Conservation (phyloP, 1,140 invertebrate genomes). For the Thalassaphorura encarpata region DNA sequence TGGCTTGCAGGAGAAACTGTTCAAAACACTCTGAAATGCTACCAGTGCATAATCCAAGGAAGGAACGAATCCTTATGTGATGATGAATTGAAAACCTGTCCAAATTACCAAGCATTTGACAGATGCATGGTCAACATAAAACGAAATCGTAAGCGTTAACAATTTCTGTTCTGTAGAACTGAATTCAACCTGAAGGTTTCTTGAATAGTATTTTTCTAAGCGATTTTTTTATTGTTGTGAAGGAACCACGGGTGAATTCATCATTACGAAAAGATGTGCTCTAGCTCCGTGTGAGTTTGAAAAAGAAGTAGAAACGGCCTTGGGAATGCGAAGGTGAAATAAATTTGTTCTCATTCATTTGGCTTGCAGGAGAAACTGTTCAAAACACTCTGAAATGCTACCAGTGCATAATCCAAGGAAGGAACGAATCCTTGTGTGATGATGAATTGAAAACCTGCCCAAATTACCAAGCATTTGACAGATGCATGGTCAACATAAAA, state of each 20-base stretch:
- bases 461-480: constrained; percentile 38
- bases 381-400: constrained; percentile 41
- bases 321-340: no score
- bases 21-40: constrained; percentile 40
- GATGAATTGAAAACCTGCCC: constrained; percentile 40
- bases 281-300: constrained; percentile 44
- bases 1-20: constrained; percentile 16
- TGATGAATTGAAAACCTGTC: constrained; percentile 39
- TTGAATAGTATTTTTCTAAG: constrained; percentile 4
- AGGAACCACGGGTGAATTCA: constrained; percentile 34
- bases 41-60: constrained; percentile 39
- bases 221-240: constrained; percentile 36
- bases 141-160: constrained; percentile 40
- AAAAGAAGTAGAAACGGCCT: constrained; percentile 36
- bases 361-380: constrained; percentile 15
- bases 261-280: constrained; percentile 43
- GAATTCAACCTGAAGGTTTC: background rate
- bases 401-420: constrained; percentile 38
- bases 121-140: constrained; percentile 43
- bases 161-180: background rate
- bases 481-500: constrained; percentile 42
- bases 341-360: no score
- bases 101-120: constrained; percentile 39
- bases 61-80: constrained; percentile 38
- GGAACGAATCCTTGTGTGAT: constrained; percentile 38